Conservation (phyloP, 2,113 vertebrate species). For the Falcunculus frontatus region DNA sequence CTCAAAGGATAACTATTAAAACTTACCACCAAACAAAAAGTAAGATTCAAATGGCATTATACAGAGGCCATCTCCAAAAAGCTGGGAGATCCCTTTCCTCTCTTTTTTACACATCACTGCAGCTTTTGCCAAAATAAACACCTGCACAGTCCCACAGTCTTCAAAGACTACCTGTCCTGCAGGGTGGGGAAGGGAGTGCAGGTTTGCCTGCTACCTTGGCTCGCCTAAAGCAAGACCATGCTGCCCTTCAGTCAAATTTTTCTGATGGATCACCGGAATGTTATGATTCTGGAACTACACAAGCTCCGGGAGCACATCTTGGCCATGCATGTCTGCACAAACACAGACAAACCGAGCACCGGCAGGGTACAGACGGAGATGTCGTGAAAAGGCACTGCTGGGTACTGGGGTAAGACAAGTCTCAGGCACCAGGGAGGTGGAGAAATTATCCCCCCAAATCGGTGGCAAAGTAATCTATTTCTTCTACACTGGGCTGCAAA, state of each 20-base stretch:
- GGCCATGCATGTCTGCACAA: constrained; percentile 60
- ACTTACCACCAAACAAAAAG: constrained; percentile 81
- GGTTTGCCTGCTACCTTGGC: neutral
- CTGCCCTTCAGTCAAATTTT: neutral
- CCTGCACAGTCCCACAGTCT: neutral
- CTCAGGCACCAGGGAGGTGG: neutral
- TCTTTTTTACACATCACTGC: neutral
- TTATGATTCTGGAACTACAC: neutral
- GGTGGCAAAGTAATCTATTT: constrained; percentile 56
- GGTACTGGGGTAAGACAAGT: constrained; percentile 35
- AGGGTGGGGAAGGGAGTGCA: neutral
- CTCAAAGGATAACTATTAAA: constrained; percentile 81
- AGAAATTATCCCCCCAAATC: constrained; percentile 63
- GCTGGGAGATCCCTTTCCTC: constrained; percentile 40
- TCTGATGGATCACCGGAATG: neutral
- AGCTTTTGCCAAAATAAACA: constrained; percentile 20
- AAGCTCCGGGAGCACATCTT: neutral
- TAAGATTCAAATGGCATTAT: constrained; percentile 68
- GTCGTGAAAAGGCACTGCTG: constrained; percentile 13
- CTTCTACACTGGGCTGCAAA: constrained; percentile 44
- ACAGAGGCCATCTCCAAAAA: constrained; percentile 60
- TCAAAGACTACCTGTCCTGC: neutral
- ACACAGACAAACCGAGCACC: constrained; percentile 53
- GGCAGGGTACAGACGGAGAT: constrained; percentile 11
- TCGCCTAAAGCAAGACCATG: neutral